These are phyloP conservation scores for Drosophila setosimentum DNA, from an alignment of 2,888 invertebrate species.

Conservation along the genomic window DNA sequence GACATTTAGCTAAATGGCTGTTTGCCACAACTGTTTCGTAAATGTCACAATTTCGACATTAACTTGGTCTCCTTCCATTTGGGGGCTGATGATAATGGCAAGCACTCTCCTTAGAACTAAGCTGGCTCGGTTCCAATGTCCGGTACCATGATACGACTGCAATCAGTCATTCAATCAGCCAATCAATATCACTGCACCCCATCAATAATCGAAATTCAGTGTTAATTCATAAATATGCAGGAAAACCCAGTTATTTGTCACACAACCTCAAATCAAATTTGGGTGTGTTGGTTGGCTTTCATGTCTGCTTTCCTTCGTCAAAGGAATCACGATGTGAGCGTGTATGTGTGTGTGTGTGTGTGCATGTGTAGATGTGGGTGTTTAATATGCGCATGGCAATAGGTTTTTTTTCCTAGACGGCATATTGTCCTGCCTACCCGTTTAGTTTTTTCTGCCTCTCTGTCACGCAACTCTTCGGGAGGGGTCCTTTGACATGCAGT, in stretches of 20 bases:
- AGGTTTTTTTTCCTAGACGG: not conserved
- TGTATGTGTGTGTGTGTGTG: not conserved
- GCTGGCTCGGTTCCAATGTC: not conserved
- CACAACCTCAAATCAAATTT: conserved; percentile 5
- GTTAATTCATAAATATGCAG: conserved; percentile 32
- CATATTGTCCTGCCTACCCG: conserved; percentile 3
- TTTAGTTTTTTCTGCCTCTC: not conserved
- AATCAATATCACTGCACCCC: conserved; percentile 29
- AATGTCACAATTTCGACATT: conserved; percentile 28
- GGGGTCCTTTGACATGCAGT: not conserved
- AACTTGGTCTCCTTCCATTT: not conserved
- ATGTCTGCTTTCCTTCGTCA: conserved; percentile 8
- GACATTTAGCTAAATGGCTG: conserved; percentile 23
- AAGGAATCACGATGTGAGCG: not conserved
- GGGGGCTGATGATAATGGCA: not conserved
- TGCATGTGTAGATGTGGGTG: not conserved
- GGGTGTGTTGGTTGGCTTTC: not conserved
- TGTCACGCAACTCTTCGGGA: not conserved
- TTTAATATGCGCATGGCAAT: conserved; percentile 33
- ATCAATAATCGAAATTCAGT: conserved; percentile 14
- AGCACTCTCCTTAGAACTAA: not conserved
- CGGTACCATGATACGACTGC: not conserved
- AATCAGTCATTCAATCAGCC: conserved; percentile 6
- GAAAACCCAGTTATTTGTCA: not conserved
- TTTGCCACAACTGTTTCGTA: conserved; percentile 14